These are phyloP conservation scores for Conger conger DNA, from an alignment of 2,113 vertebrate genomes.

Conservation along the genomic window DNA sequence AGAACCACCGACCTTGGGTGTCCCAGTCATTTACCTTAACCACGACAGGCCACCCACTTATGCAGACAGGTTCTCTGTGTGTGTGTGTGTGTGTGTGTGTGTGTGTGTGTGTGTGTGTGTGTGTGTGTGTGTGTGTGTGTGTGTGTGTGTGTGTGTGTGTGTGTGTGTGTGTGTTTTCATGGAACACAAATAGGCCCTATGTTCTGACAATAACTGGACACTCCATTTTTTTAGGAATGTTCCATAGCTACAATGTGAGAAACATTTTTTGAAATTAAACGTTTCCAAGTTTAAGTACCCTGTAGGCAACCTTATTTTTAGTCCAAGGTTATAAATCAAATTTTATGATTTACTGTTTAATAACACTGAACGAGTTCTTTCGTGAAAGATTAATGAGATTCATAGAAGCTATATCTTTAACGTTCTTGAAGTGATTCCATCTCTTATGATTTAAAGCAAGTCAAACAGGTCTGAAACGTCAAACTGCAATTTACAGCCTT, in stretches of 20 bases:
- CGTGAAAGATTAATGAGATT: not conserved
- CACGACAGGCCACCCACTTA: too few species aligned
- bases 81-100: too few species aligned
- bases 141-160: too few species aligned
- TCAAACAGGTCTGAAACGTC: not conserved
- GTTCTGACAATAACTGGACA: not conserved
- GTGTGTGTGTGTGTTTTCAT: too few species aligned
- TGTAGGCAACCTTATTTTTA: not conserved
- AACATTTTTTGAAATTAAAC: not conserved
- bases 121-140: too few species aligned
- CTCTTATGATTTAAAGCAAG: not conserved
- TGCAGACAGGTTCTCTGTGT: too few species aligned
- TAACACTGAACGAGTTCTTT: constrained; percentile 10
- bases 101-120: too few species aligned
- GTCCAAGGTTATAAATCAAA: not conserved
- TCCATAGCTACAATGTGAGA: too few species aligned
- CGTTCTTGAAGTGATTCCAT: constrained; percentile 6
- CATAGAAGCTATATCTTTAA: not conserved
- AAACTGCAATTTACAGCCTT: too few species aligned
- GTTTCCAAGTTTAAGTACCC: not conserved
- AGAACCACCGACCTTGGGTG: too few species aligned
- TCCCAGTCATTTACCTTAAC: too few species aligned
- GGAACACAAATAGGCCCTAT: too few species aligned
- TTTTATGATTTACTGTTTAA: not conserved
- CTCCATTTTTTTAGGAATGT: not conserved